phyloP scores from a whole-genome alignment of 2,888 invertebrate species.

The Sphaerophoria taeniata region DNA sequence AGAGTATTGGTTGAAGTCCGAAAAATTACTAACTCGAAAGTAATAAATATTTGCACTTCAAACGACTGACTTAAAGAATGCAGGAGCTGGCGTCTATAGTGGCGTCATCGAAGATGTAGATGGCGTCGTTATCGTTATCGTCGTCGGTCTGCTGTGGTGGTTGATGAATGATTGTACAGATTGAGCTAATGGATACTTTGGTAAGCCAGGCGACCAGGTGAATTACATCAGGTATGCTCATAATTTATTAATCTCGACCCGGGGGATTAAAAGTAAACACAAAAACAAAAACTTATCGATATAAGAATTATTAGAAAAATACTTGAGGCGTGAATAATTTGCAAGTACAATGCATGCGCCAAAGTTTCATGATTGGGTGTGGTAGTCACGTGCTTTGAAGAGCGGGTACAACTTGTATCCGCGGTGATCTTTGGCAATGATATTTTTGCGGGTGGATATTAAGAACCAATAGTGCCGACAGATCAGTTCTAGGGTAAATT shows the following conservation, averaged over 20 bases:
- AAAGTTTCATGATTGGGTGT: slow-evolving; percentile 59
- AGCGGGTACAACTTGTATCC: slow-evolving; percentile 47
- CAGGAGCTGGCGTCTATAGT: slow-evolving; percentile 6
- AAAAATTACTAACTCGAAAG: too few relatives aligned
- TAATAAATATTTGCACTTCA: slow-evolving; percentile 46
- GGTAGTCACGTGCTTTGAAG: slow-evolving; percentile 62
- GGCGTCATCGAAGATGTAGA: neutral
- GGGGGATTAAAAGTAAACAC: slow-evolving; percentile 3
- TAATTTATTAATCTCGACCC: slow-evolving; percentile 56
- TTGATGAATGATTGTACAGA: slow-evolving; percentile 47
- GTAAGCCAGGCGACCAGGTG: slow-evolving; percentile 35
- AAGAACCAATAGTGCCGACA: slow-evolving; percentile 23
- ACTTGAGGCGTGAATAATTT: slow-evolving; percentile 59
- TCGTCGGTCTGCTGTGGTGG: slow-evolving; percentile 1
- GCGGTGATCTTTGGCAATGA: slow-evolving; percentile 67
- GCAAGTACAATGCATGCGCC: slow-evolving; percentile 49
- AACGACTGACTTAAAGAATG: slow-evolving; percentile 58
- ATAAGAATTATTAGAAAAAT: slow-evolving; percentile 55
- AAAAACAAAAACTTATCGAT: slow-evolving; percentile 29
- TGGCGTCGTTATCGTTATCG: slow-evolving; percentile 14
- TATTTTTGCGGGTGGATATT: slow-evolving; percentile 40
- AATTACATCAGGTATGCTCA: slow-evolving; percentile 64
- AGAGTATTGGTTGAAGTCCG: neutral
- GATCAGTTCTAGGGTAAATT: slow-evolving; percentile 28
- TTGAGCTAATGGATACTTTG: slow-evolving; percentile 49